These are phyloP conservation scores for Salvelinus namaycush DNA, from an alignment of 2,113 vertebrate genomes.

Conservation along the genomic window DNA sequence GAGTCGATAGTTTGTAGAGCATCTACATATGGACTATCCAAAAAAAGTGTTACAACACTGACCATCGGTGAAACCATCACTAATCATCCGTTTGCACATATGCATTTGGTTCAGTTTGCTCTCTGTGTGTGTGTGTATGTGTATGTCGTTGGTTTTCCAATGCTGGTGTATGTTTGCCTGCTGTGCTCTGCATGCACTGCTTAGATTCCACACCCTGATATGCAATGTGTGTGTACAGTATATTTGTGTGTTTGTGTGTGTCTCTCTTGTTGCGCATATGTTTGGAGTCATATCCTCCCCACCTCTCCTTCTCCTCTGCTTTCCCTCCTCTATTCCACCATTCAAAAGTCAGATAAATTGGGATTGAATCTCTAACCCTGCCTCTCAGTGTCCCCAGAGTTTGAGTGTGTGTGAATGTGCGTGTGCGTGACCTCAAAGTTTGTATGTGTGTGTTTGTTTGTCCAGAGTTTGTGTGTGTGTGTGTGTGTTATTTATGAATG, in stretches of 20 bases:
- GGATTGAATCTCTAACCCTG: constrained; percentile 15
- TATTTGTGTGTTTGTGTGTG: not conserved
- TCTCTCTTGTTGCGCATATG: constrained; percentile 11
- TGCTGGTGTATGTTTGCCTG: not conserved
- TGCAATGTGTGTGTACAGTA: constrained; percentile 13
- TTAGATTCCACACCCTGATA: constrained; percentile 33
- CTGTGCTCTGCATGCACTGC: constrained; percentile 20
- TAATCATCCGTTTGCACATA: constrained; percentile 3
- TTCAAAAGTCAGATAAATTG: not conserved
- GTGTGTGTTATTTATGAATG: no score
- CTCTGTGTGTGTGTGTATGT: constrained; percentile 6
- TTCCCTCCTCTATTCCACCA: not conserved
- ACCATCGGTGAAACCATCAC: not conserved
- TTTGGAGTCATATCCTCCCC: not conserved
- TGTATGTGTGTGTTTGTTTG: no score
- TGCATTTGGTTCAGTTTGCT: constrained; percentile 25
- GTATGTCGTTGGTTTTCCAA: not conserved
- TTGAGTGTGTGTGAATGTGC: not conserved
- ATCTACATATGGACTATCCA: constrained; percentile 32
- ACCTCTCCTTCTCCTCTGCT: not conserved
- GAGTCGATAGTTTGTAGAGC: no score
- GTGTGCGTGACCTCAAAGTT: no score
- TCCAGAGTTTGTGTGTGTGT: no score
- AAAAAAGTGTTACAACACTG: constrained; percentile 12
- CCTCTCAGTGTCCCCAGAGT: constrained; percentile 22